A percentile compares a stretch with the other conserved stretches of the same genome.
phyloP scores from a whole-genome alignment of 2,113 vertebrate genomes.

The Gymnogyps californianus region DNA sequence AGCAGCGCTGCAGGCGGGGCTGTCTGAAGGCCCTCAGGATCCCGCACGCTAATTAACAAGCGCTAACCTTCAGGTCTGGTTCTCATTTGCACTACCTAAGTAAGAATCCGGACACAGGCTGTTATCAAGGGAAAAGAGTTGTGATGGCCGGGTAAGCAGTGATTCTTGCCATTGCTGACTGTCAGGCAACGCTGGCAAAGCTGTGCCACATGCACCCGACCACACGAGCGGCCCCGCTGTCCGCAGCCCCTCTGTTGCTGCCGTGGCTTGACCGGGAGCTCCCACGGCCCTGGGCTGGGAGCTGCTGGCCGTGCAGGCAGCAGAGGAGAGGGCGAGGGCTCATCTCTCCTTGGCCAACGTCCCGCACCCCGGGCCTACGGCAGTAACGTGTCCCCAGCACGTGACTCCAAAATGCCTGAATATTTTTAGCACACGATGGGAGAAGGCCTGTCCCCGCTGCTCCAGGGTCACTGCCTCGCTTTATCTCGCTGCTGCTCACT shows the following conservation, averaged over 20 bases:
- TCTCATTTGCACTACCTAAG: neutral
- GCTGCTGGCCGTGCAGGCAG: neutral
- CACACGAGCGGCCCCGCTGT: neutral
- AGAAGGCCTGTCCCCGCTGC: neutral
- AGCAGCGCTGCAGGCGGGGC: neutral
- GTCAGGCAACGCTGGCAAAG: neutral
- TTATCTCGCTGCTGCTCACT: neutral
- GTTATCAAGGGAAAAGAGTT: too few relatives aligned
- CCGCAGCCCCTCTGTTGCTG: neutral
- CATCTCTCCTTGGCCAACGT: neutral
- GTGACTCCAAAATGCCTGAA: neutral
- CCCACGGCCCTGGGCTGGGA: neutral
- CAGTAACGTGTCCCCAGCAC: neutral
- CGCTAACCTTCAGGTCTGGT: too few relatives aligned
- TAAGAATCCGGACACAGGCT: neutral
- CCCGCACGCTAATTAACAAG: too few relatives aligned
- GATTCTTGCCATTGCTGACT: neutral
- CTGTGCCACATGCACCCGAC: neutral
- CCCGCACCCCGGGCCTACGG: accelerated
- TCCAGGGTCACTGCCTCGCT: neutral
- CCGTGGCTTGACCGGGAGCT: neutral
- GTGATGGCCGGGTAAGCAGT: neutral
- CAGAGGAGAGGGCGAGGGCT: neutral
- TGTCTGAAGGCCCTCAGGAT: too few relatives aligned
- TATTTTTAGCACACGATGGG: neutral